Conservation (phyloP, 2,113 vertebrate species). For the Pachypanchax playfairii region DNA sequence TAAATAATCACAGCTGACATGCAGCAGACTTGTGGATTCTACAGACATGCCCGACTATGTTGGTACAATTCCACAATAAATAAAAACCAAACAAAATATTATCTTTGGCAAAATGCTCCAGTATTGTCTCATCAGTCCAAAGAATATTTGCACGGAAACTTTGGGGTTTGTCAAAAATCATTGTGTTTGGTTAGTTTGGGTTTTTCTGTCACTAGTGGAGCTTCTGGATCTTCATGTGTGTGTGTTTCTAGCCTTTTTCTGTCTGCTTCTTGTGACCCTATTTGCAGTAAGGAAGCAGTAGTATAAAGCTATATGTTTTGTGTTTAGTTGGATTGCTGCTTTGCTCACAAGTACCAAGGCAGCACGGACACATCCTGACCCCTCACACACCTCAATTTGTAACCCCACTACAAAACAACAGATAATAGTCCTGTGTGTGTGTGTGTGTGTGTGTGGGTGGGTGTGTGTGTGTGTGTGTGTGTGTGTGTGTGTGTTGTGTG, state of each 20-base stretch:
- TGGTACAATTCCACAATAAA: too few relatives aligned
- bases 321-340: conserved; percentile 38
- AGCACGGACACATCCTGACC: conserved; percentile 48
- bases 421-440: conserved; percentile 25
- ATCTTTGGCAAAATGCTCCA: too few relatives aligned
- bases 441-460: conserved; percentile 2
- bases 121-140: too few relatives aligned
- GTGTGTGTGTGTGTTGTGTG: conserved; percentile 1
- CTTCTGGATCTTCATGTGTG: conserved; percentile 32
- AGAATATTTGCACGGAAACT: too few relatives aligned
- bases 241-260: conserved; percentile 17
- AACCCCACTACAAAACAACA: conserved; percentile 43
- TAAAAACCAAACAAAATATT: too few relatives aligned
- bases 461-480: background rate
- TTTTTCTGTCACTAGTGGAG: too few relatives aligned
- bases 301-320: conserved; percentile 54
- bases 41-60: too few relatives aligned
- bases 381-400: conserved; percentile 61
- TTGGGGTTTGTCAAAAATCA: too few relatives aligned
- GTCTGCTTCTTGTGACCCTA: conserved; percentile 38
- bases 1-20: background rate
- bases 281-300: conserved; percentile 41
- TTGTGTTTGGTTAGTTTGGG: too few relatives aligned
- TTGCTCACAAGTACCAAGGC: conserved; percentile 38
- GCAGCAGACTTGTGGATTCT: background rate